Evolutionary conservation across 2,797 vertebrate species (phyloP).

Genomic region (Squalus acanthias): DNA sequence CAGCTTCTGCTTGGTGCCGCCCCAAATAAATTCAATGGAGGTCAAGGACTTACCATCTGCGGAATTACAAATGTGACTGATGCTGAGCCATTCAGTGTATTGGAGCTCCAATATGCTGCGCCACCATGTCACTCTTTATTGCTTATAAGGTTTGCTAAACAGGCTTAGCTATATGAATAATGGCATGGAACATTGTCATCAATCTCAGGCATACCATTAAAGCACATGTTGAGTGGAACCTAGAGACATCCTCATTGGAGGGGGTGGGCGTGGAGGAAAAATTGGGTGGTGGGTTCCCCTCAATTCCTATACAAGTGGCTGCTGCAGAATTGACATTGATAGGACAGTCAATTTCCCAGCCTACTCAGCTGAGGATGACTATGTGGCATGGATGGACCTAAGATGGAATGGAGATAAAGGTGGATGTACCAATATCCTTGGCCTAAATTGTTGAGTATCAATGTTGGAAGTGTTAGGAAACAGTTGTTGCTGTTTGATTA

Average conservation of each 20-base stretch:
- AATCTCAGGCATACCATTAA: background rate
- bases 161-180: background rate
- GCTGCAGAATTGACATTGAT: background rate
- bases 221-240: background rate
- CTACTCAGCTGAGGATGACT: background rate
- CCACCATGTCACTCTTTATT: background rate
- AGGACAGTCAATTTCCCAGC: background rate
- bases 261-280: background rate
- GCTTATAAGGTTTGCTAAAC: background rate
- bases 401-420: background rate
- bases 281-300: background rate
- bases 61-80: too few relatives aligned
- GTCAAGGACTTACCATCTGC: background rate
- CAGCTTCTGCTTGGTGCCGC: too few relatives aligned
- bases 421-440: background rate
- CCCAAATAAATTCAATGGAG: background rate
- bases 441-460: background rate
- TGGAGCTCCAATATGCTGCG: background rate
- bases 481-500: background rate
- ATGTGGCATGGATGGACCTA: background rate
- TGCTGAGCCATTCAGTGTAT: too few relatives aligned
- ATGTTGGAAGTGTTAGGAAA: background rate
- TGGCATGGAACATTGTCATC: background rate
- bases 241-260: background rate
- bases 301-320: background rate